A percentile compares a stretch with the other conserved stretches of the same genome.
Evolutionary conservation across 2,797 vertebrate species (phyloP).

Genomic region (Corythornis leucogaster): DNA sequence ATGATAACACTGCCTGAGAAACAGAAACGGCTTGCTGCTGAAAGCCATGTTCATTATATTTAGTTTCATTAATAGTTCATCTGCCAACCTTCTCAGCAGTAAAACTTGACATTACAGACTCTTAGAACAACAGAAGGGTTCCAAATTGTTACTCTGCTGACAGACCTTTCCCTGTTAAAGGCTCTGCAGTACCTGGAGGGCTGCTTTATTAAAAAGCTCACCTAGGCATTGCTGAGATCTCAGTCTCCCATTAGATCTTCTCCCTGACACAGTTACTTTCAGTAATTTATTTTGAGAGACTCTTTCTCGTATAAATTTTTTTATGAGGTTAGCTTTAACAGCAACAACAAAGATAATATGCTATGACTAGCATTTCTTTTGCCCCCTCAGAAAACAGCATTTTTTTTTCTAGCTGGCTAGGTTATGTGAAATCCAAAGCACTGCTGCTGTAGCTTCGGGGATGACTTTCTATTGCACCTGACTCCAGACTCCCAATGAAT

Average conservation of each 20-base stretch:
- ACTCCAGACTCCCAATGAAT: background rate
- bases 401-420: background rate
- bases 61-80: constrained; percentile 63
- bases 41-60: constrained; percentile 54
- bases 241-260: constrained; percentile 25
- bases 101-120: constrained; percentile 61
- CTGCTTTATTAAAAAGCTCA: constrained; percentile 68
- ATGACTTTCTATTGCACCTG: background rate
- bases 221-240: constrained; percentile 19
- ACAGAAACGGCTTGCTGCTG: constrained; percentile 35
- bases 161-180: constrained; percentile 54
- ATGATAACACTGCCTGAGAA: constrained; percentile 59
- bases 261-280: constrained; percentile 33
- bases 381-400: background rate
- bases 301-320: background rate
- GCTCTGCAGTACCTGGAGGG: constrained; percentile 46
- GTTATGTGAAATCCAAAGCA: background rate
- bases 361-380: background rate
- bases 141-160: constrained; percentile 63
- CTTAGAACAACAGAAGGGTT: constrained; percentile 66
- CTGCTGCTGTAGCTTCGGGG: background rate
- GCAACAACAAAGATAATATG: background rate
- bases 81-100: constrained; percentile 66
- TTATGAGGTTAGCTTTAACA: background rate
- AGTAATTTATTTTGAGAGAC: constrained; percentile 10